phyloP scores from a whole-genome alignment of 92 coral and sea anemone genomes.

The Isaurus tuberculatus region DNA sequence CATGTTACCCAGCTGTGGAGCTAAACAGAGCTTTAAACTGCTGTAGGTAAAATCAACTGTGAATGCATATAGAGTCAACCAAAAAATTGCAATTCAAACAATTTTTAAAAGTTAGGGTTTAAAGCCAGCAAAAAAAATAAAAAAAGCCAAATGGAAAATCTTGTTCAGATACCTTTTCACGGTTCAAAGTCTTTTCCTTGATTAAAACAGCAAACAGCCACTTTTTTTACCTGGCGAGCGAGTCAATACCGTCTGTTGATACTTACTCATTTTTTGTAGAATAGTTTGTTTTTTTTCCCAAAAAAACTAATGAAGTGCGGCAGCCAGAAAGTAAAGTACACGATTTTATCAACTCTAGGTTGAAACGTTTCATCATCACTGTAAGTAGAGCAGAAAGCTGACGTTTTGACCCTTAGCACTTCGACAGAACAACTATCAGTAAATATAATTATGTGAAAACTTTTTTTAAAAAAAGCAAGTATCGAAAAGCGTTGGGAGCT shows the following conservation, averaged over 20 bases:
- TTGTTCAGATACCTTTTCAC: conserved; percentile 46
- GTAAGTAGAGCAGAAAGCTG: too few species aligned
- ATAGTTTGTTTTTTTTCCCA: background rate
- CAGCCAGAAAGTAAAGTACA: too few species aligned
- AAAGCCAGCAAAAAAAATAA: conserved; percentile 35
- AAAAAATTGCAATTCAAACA: conserved; percentile 1
- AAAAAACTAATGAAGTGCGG: conserved; percentile 25
- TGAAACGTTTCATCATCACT: too few species aligned
- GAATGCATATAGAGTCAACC: background rate
- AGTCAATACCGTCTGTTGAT: conserved; percentile 49
- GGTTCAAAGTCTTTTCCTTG: conserved; percentile 43
- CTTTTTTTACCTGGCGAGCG: conserved; percentile 55
- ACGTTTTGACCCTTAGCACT: too few species aligned
- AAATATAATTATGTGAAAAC: too few species aligned
- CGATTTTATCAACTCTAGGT: too few species aligned
- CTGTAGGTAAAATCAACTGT: conserved; percentile 2
- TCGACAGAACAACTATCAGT: too few species aligned
- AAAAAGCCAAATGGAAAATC: conserved; percentile 42
- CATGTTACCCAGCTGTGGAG: background rate
- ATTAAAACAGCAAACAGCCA: conserved; percentile 48
- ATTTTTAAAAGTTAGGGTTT: conserved; percentile 15
- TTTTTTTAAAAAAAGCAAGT: too few species aligned
- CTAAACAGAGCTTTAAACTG: background rate
- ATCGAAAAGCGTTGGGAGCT: too few species aligned
- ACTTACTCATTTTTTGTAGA: conserved; percentile 35